These are phyloP conservation scores for Pristionchus arcanus DNA, from an alignment of 2,888 invertebrate genomes.

Conservation along the genomic window DNA sequence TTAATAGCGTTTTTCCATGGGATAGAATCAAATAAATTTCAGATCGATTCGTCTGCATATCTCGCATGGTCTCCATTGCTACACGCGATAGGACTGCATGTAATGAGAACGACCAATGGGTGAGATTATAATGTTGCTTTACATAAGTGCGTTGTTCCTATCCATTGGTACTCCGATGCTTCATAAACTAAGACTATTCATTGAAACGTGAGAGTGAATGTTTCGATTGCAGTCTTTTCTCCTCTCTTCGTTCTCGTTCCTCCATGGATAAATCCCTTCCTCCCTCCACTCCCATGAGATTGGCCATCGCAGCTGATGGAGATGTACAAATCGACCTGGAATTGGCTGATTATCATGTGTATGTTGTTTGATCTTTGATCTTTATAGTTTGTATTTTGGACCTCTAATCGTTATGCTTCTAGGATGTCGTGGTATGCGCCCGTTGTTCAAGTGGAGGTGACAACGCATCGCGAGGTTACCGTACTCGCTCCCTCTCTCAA, in stretches of 20 bases:
- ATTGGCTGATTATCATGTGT: conserved; percentile 66
- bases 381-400: not conserved
- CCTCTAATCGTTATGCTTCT: no score
- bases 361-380: conserved; percentile 44
- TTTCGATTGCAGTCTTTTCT: conserved; percentile 29
- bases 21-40: not conserved
- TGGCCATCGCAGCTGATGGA: conserved; percentile 58
- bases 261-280: not conserved
- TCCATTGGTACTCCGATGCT: not conserved
- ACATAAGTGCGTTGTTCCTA: no score
- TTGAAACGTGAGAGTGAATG: not conserved
- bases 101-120: conserved; percentile 52
- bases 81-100: conserved; percentile 62
- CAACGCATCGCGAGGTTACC: conserved; percentile 54
- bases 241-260: not conserved
- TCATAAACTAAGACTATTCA: not conserved
- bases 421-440: conserved; percentile 63
- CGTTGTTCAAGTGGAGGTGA: conserved; percentile 57
- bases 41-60: conserved; percentile 21
- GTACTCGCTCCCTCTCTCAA: conserved; percentile 57
- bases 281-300: conserved; percentile 40
- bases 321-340: conserved; percentile 65
- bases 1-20: not conserved
- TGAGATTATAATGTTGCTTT: no score
- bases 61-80: conserved; percentile 67